Evolutionary conservation across 1,140 invertebrate species (phyloP).

Genomic region (Mesaphorura yosii): DNA sequence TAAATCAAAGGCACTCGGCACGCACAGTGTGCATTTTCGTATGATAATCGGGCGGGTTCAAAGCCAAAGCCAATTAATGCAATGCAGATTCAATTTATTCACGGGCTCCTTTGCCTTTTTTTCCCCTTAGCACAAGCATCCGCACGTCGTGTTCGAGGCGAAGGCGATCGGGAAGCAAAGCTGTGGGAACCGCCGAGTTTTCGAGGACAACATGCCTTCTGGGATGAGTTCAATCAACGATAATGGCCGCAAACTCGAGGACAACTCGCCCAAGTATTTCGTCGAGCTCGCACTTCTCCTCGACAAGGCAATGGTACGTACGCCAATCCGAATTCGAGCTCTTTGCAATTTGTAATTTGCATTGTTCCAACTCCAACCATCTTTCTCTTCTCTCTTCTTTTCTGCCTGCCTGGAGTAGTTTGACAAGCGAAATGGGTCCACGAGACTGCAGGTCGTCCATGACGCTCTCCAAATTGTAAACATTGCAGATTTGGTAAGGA

Average conservation of each 20-base stretch:
- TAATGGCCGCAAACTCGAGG: slow-evolving; percentile 29
- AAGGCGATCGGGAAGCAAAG: slow-evolving; percentile 73
- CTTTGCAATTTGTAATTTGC: slow-evolving; percentile 6
- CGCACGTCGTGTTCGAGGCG: slow-evolving; percentile 89
- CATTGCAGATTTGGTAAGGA: slow-evolving; percentile 84
- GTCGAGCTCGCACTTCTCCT: slow-evolving; percentile 84
- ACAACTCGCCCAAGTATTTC: slow-evolving; percentile 67
- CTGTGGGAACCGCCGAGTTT: slow-evolving; percentile 65
- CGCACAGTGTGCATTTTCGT: too few species aligned
- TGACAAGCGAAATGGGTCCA: slow-evolving; percentile 79
- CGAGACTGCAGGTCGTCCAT: slow-evolving; percentile 74
- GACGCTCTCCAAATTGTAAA: slow-evolving; percentile 93
- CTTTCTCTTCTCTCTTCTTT: too few species aligned
- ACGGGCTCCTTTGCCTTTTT: too few species aligned
- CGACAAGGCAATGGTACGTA: slow-evolving; percentile 73
- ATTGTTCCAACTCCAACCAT: neutral
- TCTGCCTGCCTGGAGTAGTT: slow-evolving; percentile 49
- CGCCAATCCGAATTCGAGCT: neutral
- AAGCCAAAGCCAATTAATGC: too few species aligned
- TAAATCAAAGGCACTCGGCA: too few species aligned
- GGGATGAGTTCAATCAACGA: slow-evolving; percentile 45
- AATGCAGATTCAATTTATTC: too few species aligned
- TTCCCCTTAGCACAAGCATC: slow-evolving; percentile 85
- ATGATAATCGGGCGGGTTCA: too few species aligned
- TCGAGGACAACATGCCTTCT: slow-evolving; percentile 53